Conservation (phyloP, 2,888 invertebrate genomes). For the Melikaiella ostensackeni region DNA sequence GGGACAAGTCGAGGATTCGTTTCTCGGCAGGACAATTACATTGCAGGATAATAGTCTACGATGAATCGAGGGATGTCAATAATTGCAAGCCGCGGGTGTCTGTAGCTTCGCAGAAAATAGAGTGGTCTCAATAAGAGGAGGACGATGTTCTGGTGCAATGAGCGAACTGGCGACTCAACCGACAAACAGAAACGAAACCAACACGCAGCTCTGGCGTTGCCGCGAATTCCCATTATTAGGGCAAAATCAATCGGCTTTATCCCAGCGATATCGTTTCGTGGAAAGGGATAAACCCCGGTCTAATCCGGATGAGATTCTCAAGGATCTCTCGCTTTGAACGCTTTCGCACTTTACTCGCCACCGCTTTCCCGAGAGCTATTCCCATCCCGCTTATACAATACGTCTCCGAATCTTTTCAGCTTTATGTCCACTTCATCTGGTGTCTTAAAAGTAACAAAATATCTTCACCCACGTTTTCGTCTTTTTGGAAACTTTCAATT, state of each 20-base stretch:
- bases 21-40: conserved; percentile 43
- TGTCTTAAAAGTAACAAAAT: not conserved
- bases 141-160: conserved; percentile 39
- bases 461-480: conserved; percentile 23
- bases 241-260: conserved; percentile 70
- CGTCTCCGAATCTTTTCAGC: conserved; percentile 39
- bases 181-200: conserved; percentile 40
- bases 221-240: conserved; percentile 67
- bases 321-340: conserved; percentile 57
- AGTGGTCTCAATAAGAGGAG: conserved; percentile 49
- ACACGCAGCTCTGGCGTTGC: conserved; percentile 33
- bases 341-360: conserved; percentile 56
- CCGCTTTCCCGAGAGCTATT: conserved; percentile 54
- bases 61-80: conserved; percentile 57
- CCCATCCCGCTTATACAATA: conserved; percentile 43
- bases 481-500: conserved; percentile 26
- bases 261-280: conserved; percentile 64
- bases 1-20: conserved; percentile 11
- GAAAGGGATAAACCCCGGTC: conserved; percentile 59
- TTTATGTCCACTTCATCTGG: conserved; percentile 10
- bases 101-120: conserved; percentile 57
- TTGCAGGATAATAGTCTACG: conserved; percentile 55
- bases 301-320: conserved; percentile 69
- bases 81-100: conserved; percentile 63
- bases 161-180: conserved; percentile 25